Percentiles rank a stretch among this genome's conserved stretches.
These are phyloP conservation scores for Cosmorhoe ocellata DNA, from an alignment of 2,888 invertebrate species.

Conservation along the genomic window DNA sequence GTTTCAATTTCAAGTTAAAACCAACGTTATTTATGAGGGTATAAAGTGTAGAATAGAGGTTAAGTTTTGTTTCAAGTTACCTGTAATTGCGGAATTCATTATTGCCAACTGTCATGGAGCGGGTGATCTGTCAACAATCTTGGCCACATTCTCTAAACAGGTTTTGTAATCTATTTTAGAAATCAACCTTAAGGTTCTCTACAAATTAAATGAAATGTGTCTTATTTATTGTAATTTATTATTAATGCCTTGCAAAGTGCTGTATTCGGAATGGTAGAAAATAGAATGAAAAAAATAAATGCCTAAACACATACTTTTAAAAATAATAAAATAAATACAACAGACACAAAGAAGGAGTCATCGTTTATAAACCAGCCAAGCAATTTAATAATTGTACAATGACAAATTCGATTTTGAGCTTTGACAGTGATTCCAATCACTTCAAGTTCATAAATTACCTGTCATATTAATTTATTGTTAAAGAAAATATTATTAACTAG, in stretches of 20 bases:
- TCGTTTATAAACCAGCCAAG: too few relatives aligned
- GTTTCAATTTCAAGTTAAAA: slow-evolving; percentile 25
- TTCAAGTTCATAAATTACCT: neutral
- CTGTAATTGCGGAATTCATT: slow-evolving; percentile 52
- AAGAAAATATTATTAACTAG: too few relatives aligned
- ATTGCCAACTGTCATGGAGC: slow-evolving; percentile 45
- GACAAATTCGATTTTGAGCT: neutral
- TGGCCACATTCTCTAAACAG: slow-evolving; percentile 42
- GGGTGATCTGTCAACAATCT: slow-evolving; percentile 48
- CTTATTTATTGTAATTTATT: neutral
- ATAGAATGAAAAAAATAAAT: too few relatives aligned
- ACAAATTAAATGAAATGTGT: slow-evolving; percentile 20
- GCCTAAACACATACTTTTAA: too few relatives aligned
- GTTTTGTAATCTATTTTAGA: slow-evolving; percentile 35
- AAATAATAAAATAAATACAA: too few relatives aligned
- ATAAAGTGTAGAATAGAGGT: slow-evolving; percentile 27
- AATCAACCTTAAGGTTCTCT: slow-evolving; percentile 26
- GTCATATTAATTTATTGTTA: too few relatives aligned
- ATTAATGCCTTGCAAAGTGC: too few relatives aligned
- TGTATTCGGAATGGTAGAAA: too few relatives aligned
- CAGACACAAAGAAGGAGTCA: too few relatives aligned
- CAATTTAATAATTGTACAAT: neutral
- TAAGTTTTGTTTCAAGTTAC: slow-evolving; percentile 35
- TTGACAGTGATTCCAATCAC: neutral
- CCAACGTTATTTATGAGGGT: slow-evolving; percentile 20